phyloP scores from a whole-genome alignment of 2,113 vertebrate genomes.

The Cinclus mexicanus region DNA sequence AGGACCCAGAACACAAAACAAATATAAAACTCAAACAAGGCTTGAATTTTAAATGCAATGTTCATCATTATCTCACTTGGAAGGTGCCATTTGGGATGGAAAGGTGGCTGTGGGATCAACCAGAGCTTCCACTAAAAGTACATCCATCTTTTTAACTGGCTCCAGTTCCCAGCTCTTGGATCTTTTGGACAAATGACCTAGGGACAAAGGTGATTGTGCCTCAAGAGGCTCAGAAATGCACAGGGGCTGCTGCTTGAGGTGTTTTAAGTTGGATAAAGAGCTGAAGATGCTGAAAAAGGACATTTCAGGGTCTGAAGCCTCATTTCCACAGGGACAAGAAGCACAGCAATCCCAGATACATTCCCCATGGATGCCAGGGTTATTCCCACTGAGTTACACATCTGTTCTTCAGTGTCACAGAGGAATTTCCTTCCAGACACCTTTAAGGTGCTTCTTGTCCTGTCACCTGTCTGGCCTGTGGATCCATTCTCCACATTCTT shows the following conservation, averaged over 20 bases:
- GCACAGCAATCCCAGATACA: background rate
- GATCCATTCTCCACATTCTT: background rate
- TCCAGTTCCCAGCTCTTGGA: background rate
- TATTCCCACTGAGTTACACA: background rate
- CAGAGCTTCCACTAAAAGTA: background rate
- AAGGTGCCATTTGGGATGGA: background rate
- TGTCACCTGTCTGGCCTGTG: background rate
- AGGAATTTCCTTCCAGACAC: background rate
- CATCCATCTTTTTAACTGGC: background rate
- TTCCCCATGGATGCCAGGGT: background rate
- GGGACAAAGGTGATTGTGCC: background rate
- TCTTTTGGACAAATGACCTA: background rate
- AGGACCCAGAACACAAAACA: background rate
- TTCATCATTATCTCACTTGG: background rate
- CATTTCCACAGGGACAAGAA: background rate
- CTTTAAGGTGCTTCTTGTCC: background rate
- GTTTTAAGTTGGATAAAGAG: background rate
- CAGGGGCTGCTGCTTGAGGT: background rate
- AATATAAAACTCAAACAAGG: background rate
- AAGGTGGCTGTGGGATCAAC: background rate
- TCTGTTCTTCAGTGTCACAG: background rate
- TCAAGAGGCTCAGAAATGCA: background rate
- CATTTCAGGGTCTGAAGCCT: background rate
- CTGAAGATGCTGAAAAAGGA: background rate
- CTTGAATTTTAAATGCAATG: background rate